Conservation (phyloP, 2,888 invertebrate genomes). For the Chrysodeixis includens region DNA sequence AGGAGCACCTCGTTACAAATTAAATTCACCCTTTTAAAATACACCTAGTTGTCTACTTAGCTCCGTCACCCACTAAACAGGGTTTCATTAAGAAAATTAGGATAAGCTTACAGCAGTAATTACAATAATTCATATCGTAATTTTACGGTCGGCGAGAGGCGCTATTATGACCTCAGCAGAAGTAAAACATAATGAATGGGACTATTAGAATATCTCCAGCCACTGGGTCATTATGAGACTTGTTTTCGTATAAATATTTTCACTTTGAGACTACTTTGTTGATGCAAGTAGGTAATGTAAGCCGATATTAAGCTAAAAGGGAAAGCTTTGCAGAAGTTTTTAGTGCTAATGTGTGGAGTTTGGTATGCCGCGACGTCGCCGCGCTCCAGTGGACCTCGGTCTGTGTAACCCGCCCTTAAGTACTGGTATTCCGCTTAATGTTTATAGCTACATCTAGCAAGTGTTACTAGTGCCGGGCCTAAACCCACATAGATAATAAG, state of each 20-base stretch:
- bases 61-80: slow-evolving; percentile 48
- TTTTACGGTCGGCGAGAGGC: slow-evolving; percentile 58
- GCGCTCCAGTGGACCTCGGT: slow-evolving; percentile 15
- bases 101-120: slow-evolving; percentile 60
- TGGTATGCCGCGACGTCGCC: slow-evolving; percentile 7
- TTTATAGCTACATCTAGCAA: slow-evolving; percentile 17
- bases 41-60: slow-evolving; percentile 29
- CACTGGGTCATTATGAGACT: slow-evolving; percentile 58
- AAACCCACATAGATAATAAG: not conserved
- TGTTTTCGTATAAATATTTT: slow-evolving; percentile 64
- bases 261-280: slow-evolving; percentile 57
- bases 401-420: slow-evolving; percentile 23
- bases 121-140: slow-evolving; percentile 64
- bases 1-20: slow-evolving; percentile 33
- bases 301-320: slow-evolving; percentile 55
- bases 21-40: slow-evolving; percentile 31
- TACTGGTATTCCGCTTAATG: slow-evolving; percentile 5
- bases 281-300: slow-evolving; percentile 48
- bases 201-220: slow-evolving; percentile 55
- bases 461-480: not conserved
- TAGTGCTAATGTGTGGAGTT: slow-evolving; percentile 40
- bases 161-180: slow-evolving; percentile 52
- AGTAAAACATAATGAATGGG: slow-evolving; percentile 59
- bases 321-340: slow-evolving; percentile 53
- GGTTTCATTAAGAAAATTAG: slow-evolving; percentile 53